Conservation (phyloP, 2,113 vertebrate genomes). For the Zosterops lateralis region DNA sequence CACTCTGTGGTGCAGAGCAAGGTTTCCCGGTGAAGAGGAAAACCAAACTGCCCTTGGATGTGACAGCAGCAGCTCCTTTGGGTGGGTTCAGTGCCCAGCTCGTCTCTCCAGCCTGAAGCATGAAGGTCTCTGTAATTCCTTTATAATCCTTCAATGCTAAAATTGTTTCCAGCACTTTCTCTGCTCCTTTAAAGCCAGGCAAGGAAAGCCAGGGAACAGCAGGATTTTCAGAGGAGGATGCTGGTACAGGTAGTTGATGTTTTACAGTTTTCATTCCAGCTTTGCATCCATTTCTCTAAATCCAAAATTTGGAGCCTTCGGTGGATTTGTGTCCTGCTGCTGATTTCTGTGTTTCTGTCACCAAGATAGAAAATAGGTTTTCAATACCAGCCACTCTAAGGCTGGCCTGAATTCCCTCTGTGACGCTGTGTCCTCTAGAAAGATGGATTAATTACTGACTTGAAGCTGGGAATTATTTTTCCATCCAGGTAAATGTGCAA, state of each 20-base stretch:
- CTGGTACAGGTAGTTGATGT: not conserved
- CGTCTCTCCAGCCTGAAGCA: not conserved
- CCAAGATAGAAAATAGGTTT: not conserved
- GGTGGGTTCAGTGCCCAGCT: not conserved
- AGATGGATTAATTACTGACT: slow-evolving; percentile 19
- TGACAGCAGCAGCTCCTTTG: not conserved
- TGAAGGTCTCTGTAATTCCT: not conserved
- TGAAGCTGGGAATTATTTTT: not conserved
- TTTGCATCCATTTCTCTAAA: not conserved
- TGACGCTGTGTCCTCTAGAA: not conserved
- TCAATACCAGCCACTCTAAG: not conserved
- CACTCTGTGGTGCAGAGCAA: not conserved
- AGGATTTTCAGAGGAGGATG: not conserved
- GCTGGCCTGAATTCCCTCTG: not conserved
- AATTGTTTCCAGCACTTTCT: not conserved
- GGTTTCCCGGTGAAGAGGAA: not conserved
- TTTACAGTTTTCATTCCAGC: not conserved
- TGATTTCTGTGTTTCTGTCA: not conserved
- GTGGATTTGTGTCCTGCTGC: not conserved
- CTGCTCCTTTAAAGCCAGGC: not conserved
- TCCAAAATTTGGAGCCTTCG: not conserved
- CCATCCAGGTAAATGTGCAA: not conserved
- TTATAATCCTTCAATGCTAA: not conserved
- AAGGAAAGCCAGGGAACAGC: not conserved
- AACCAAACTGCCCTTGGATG: not conserved